Base-by-base conservation (phyloP, 2,888 invertebrate species). In the Pyrrhosoma nymphula region DNA sequence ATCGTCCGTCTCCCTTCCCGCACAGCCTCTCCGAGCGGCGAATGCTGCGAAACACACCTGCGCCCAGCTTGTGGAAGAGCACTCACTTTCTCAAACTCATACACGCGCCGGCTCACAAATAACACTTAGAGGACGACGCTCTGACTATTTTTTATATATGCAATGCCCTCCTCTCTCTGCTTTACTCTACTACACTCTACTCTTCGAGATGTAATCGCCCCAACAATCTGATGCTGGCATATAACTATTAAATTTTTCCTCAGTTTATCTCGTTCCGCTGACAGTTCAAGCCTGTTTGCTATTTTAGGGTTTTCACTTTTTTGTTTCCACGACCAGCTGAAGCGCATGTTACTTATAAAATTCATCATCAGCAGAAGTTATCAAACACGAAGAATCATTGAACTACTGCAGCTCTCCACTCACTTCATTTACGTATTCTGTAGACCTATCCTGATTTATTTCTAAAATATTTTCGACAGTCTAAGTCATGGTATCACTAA, bases 41-140 rank as follows among this genome's bases (percentile, higher is more conserved):
- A 47, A 89, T 26, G 47, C 89, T 56, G 56, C 60, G 60, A 16
- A 69, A 93, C 93, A 93, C 93, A 93, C 93, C 93, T 93, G 93
- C 93, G 93, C n/a, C 93, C 55, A 89, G 14, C 12, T 16, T 1
- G 16, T 1, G 20, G 60, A 60, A n/a, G 6, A 69, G 26, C 82
- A 82, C 82, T 35, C 89, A 89, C 89, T 89, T 89, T 93, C 69
- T 47, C 69, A 93, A 69, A 93, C 93, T 93, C 69, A 47, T 93
- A 47, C 93, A 39, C 39, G 35, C 63, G 63, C 82, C 14, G 30
- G 30, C 82, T 35, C 82, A 35, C 82, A 82, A 82, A 82, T 82
- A 82, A 82, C 93, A 47, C 47, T 30, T n/a, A 93, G 20, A 20
- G 4, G 56, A 69, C 39, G 69, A 69, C 16, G 56, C 4, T 8